Conservation (phyloP, 2,888 invertebrate species). For the Cheilosia vulpina region DNA sequence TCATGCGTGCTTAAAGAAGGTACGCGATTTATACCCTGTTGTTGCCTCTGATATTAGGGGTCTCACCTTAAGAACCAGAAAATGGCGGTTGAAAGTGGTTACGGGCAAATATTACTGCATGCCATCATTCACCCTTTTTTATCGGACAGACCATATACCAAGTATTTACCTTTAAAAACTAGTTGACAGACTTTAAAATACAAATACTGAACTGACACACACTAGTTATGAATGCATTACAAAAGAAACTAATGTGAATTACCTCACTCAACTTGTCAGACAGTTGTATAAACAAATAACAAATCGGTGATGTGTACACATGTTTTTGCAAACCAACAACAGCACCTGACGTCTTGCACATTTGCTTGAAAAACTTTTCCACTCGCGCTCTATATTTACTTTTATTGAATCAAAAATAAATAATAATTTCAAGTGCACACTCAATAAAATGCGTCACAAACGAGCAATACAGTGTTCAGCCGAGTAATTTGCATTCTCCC, state of each 20-base stretch:
- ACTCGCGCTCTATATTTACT: slow-evolving; percentile 27
- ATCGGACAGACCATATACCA: no score
- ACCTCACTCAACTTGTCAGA: neutral
- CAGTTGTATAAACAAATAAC: neutral
- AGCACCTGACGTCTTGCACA: slow-evolving; percentile 12
- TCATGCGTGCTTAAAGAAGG: no score
- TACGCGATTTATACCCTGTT: no score
- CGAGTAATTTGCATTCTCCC: slow-evolving; percentile 63
- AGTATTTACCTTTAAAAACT: neutral
- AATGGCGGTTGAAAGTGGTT: no score
- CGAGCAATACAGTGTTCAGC: slow-evolving; percentile 11
- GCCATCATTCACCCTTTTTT: no score
- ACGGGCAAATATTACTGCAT: no score
- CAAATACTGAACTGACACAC: neutral
- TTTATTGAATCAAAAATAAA: slow-evolving; percentile 35
- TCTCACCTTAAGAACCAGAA: no score
- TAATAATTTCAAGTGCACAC: slow-evolving; percentile 58
- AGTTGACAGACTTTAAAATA: neutral
- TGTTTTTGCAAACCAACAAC: slow-evolving; percentile 1
- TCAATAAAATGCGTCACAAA: slow-evolving; percentile 59
- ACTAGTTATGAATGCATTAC: neutral
- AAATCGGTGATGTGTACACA: neutral
- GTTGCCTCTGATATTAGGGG: no score
- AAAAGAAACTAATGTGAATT: neutral
- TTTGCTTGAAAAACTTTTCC: neutral